phyloP scores from a whole-genome alignment of 2,888 invertebrate genomes.

The Hyppa rectilinea region DNA sequence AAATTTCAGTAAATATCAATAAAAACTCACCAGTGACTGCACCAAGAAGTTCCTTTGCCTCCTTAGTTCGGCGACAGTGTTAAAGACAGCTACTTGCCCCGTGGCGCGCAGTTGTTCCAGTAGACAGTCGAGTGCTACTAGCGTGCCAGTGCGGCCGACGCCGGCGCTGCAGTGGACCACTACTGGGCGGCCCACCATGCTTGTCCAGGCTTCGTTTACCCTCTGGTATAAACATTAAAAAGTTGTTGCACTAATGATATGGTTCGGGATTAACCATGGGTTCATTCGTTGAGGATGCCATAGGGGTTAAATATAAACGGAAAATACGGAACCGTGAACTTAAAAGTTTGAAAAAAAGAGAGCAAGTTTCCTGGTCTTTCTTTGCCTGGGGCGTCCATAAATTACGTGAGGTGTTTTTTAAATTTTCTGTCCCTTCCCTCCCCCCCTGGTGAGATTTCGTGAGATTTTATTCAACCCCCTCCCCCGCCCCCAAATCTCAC shows the following conservation, averaged over 20 bases:
- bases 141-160: constrained; percentile 98
- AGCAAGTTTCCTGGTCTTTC: neutral
- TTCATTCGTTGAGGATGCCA: too few species aligned
- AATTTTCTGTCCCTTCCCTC: too few species aligned
- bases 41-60: constrained; percentile 98
- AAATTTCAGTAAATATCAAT: too few species aligned
- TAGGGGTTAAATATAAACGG: neutral
- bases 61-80: constrained; percentile 96
- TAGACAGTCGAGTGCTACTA: constrained; percentile 97
- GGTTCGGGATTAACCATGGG: neutral
- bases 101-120: constrained; percentile 96
- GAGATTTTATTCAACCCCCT: too few species aligned
- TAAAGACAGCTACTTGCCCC: constrained; percentile 96
- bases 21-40: constrained; percentile 92
- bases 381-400: too few species aligned
- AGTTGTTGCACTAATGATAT: neutral
- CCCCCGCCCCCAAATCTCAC: too few species aligned
- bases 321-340: too few species aligned
- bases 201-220: constrained; percentile 96
- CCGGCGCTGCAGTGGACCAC: constrained; percentile 98
- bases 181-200: constrained; percentile 95
- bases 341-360: neutral
- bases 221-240: constrained; percentile 80
- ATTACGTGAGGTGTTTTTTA: too few species aligned
- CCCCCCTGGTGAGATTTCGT: too few species aligned